Evolutionary conservation across 92 coral and sea anemone genomes (phyloP).

Genomic region (Nematostella vectensis): DNA sequence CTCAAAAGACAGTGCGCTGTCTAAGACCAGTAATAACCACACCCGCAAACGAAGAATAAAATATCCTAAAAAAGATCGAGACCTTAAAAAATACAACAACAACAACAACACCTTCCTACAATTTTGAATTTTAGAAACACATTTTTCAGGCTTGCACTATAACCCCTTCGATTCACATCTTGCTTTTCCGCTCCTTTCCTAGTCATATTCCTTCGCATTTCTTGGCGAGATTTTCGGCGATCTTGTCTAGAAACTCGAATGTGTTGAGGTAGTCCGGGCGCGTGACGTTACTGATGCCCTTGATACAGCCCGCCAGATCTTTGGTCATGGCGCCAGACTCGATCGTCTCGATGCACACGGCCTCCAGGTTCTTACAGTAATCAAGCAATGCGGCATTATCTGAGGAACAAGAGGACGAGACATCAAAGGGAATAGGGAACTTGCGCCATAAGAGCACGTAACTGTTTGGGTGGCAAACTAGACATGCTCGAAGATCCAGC

Average conservation of each 20-base stretch:
- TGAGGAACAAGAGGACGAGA: constrained; percentile 17
- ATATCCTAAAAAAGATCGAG: too few species aligned
- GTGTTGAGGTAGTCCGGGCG: constrained; percentile 91
- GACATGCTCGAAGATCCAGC: too few species aligned
- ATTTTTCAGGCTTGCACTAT: too few species aligned
- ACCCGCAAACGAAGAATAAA: too few species aligned
- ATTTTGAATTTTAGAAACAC: too few species aligned
- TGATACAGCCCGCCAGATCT: constrained; percentile 92
- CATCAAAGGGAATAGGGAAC: background rate
- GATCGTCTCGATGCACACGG: constrained; percentile 75
- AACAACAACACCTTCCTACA: too few species aligned
- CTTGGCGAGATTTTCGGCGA: constrained; percentile 55
- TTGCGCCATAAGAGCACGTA: too few species aligned
- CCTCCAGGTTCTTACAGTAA: constrained; percentile 75
- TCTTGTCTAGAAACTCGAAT: constrained; percentile 89
- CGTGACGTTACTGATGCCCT: constrained; percentile 62
- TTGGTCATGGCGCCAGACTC: constrained; percentile 94
- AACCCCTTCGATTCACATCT: constrained; percentile 10
- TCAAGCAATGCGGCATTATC: constrained; percentile 60
- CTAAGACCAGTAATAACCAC: too few species aligned
- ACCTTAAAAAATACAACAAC: too few species aligned
- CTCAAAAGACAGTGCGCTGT: too few species aligned
- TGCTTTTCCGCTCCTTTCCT: constrained; percentile 10
- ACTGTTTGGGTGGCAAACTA: too few species aligned
- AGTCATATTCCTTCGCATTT: constrained; percentile 39